phyloP scores from a whole-genome alignment of 2,888 invertebrate species.

The Latrodectus elegans region DNA sequence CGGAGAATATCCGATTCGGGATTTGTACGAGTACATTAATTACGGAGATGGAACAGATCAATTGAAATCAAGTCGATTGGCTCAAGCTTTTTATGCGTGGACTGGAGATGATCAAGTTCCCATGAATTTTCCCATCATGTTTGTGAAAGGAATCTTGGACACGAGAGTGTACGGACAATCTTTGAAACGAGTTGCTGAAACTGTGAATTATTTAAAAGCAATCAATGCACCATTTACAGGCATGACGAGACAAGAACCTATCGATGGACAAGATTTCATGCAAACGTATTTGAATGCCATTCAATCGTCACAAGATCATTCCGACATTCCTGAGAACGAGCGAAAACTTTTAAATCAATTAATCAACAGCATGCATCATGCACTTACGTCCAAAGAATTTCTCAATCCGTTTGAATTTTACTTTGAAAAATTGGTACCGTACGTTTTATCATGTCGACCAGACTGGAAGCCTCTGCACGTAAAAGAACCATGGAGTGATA shows the following conservation, averaged over 20 bases:
- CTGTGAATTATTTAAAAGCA: background rate
- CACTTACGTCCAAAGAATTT: background rate
- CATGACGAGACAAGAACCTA: background rate
- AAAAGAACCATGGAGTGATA: background rate
- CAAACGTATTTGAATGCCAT: background rate
- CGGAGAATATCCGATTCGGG: background rate
- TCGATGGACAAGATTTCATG: background rate
- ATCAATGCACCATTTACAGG: slow-evolving; percentile 9
- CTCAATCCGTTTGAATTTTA: slow-evolving; percentile 9
- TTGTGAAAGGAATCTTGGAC: slow-evolving; percentile 8
- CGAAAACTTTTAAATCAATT: background rate
- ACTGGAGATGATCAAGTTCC: slow-evolving; percentile 13
- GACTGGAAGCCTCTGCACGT: background rate
- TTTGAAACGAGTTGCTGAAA: background rate
- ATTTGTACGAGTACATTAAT: background rate
- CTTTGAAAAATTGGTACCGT: slow-evolving; percentile 11
- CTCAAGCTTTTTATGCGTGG: slow-evolving; percentile 5
- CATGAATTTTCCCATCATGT: background rate
- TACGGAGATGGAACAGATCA: background rate
- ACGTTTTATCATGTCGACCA: slow-evolving; percentile 5
- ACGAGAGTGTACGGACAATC: background rate
- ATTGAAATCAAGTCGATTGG: background rate
- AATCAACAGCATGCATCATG: background rate
- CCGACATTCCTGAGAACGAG: background rate
- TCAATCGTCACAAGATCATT: background rate